These are phyloP conservation scores for Palythoa grandis DNA, from an alignment of 92 coral and sea anemone genomes.

Conservation along the genomic window DNA sequence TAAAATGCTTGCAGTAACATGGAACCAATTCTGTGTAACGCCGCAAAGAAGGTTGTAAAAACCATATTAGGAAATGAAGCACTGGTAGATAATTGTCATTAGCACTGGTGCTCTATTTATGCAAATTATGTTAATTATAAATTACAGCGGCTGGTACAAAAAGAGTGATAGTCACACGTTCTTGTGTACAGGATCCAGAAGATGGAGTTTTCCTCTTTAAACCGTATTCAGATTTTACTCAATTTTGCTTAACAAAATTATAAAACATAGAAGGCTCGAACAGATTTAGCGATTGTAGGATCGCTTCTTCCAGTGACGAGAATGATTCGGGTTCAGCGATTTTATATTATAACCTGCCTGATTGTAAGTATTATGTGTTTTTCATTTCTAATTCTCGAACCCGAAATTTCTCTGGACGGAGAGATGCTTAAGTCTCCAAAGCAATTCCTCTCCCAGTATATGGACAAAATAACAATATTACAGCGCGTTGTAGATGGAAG, in stretches of 20 bases:
- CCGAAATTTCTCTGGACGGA: constrained; percentile 27
- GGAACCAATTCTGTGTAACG: too few relatives aligned
- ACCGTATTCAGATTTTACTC: too few relatives aligned
- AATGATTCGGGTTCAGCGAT: constrained; percentile 17
- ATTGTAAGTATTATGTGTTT: constrained; percentile 27
- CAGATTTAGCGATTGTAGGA: not conserved
- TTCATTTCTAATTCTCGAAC: constrained; percentile 29
- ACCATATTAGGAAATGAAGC: not conserved
- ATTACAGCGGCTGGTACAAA: not conserved
- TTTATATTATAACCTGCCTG: constrained; percentile 11
- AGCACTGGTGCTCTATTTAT: constrained; percentile 1
- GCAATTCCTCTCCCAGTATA: constrained; percentile 10
- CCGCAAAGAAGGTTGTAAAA: not conserved
- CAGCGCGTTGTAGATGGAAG: constrained; percentile 15
- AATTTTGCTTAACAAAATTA: too few relatives aligned
- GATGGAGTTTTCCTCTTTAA: not conserved
- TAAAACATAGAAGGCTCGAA: too few relatives aligned
- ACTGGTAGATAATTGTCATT: not conserved
- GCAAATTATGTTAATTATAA: constrained; percentile 3
- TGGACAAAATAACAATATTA: not conserved
- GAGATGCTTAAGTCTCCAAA: constrained; percentile 2
- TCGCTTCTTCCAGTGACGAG: not conserved
- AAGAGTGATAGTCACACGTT: not conserved
- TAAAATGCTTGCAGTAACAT: too few relatives aligned
- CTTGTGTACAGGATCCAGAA: not conserved